These are phyloP conservation scores for Hoplostethus atlanticus DNA, from an alignment of 2,797 vertebrate genomes.

Conservation along the genomic window DNA sequence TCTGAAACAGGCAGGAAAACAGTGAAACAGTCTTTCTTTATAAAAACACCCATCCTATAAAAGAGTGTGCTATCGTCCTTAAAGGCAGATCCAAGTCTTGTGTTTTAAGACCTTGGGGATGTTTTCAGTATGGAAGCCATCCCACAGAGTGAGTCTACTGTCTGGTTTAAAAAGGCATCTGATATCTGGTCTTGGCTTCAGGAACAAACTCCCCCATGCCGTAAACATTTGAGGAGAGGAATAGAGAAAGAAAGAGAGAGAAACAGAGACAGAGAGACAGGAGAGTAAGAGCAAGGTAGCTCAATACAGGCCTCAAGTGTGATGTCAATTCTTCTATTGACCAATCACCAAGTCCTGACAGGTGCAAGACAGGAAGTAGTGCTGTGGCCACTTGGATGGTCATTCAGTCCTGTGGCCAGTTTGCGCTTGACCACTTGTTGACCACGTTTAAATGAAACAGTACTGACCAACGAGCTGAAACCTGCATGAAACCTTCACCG, in stretches of 20 bases:
- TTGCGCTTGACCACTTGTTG: constrained; percentile 20
- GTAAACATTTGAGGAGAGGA: constrained; percentile 75
- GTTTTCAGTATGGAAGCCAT: constrained; percentile 56
- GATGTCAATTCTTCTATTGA: constrained; percentile 14
- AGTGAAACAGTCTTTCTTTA: constrained; percentile 65
- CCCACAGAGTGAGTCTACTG: constrained; percentile 55
- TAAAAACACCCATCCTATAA: constrained; percentile 66
- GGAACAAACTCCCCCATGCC: constrained; percentile 56
- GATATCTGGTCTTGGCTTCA: constrained; percentile 69
- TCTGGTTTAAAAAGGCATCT: constrained; percentile 71
- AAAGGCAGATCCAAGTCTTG: constrained; percentile 78
- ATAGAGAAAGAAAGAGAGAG: constrained; percentile 22
- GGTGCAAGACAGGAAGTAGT: constrained; percentile 48
- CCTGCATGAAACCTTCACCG: constrained; percentile 25
- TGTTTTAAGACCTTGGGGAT: constrained; percentile 72
- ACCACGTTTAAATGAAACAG: constrained; percentile 40
- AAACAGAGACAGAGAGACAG: constrained; percentile 27
- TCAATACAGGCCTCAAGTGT: constrained; percentile 6
- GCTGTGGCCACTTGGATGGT: constrained; percentile 27
- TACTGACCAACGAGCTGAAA: constrained; percentile 50
- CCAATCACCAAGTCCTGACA: constrained; percentile 41
- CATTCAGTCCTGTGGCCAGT: constrained; percentile 16
- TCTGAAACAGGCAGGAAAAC: constrained; percentile 65
- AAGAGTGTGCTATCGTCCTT: constrained; percentile 81
- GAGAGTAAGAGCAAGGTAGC: constrained; percentile 11